Evolutionary conservation across 2,797 vertebrate genomes (phyloP), one percentile per base, ranked within the genome.

Genomic region (Scomberomorus guttatus): DNA sequence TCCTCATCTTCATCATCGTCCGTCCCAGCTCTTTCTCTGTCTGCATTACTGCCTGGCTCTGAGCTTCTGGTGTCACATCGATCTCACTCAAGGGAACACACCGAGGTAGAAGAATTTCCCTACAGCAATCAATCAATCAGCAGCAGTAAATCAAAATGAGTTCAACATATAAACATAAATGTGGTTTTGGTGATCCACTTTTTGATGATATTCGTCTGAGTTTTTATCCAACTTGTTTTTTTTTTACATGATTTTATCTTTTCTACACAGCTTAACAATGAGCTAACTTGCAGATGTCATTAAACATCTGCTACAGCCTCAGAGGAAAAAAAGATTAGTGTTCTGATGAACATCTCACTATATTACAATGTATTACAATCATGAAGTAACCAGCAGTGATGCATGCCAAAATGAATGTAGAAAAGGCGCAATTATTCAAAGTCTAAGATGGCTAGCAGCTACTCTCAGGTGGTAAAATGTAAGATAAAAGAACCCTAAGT

Each of bases 31-130:
- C 34, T 74, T 70, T 68, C 68, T 81, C 73, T n/a, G 39, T 58
- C 67, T 73, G 75, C 69, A 42, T 66, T 72, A 79, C 42, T 79
- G 25, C 65, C 63, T 13, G 51, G 17, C 63, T 51, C 56, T 64
- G 48, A 75, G 72, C 34, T 59, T 37, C 46, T 52, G 44, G 76
- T 71, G 74, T 73, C 76, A 56, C 58, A 2, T 84, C 68, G 1
- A 89, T 87, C 63, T 29, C 63, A 75, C 86, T 54, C 72, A 32
- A 14, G 71, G 65, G 64, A 84, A 72, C 27, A 34, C 48, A 61
- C 69, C 60, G 32, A 80, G 46, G 25, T 42, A 42, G 12, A 9
- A 39, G 11, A 15, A 42, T 22, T 25, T 72, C 48, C 27, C 5
- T 14, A n/a, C 37, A 46, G 44, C 7, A 39, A 27, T 60, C 18